These are phyloP conservation scores for Tonatia bakeri DNA, from an alignment of 2,113 vertebrate species.

Conservation along the genomic window DNA sequence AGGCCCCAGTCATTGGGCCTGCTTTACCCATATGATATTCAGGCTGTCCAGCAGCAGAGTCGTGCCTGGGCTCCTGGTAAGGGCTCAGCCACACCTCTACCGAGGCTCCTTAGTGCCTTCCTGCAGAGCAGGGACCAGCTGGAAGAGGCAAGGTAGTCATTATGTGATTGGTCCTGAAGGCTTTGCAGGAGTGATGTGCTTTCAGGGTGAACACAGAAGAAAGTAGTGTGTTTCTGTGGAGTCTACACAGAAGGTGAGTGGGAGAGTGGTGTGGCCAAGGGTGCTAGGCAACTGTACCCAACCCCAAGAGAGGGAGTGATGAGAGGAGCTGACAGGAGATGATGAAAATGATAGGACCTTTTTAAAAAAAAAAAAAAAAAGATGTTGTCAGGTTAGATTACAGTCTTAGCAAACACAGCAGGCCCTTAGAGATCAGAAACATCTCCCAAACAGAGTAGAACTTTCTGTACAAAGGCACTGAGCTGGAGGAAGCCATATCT, in stretches of 20 bases:
- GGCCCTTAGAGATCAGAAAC: slow-evolving; percentile 52
- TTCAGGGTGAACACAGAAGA: neutral
- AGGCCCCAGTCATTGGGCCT: neutral
- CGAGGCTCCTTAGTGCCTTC: neutral
- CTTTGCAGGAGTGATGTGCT: neutral
- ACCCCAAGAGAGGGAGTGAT: neutral
- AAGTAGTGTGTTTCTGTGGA: neutral
- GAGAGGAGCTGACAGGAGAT: neutral
- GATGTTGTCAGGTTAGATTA: slow-evolving; percentile 69
- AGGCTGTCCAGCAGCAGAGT: neutral
- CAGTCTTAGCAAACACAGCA: slow-evolving; percentile 55
- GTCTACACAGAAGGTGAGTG: neutral
- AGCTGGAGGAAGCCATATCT: slow-evolving; percentile 26
- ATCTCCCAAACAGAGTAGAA: slow-evolving; percentile 25
- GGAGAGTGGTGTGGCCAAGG: neutral
- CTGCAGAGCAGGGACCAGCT: neutral
- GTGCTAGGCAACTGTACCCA: neutral
- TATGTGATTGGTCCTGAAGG: neutral
- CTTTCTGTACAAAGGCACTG: neutral
- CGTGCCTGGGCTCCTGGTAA: neutral
- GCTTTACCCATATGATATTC: neutral
- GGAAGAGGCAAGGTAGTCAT: neutral
- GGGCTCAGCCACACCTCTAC: neutral
- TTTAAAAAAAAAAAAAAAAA: neutral
- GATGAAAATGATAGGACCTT: slow-evolving; percentile 34